These are phyloP conservation scores for Cyanistes caeruleus DNA, from an alignment of 2,113 vertebrate genomes.

Conservation along the genomic window DNA sequence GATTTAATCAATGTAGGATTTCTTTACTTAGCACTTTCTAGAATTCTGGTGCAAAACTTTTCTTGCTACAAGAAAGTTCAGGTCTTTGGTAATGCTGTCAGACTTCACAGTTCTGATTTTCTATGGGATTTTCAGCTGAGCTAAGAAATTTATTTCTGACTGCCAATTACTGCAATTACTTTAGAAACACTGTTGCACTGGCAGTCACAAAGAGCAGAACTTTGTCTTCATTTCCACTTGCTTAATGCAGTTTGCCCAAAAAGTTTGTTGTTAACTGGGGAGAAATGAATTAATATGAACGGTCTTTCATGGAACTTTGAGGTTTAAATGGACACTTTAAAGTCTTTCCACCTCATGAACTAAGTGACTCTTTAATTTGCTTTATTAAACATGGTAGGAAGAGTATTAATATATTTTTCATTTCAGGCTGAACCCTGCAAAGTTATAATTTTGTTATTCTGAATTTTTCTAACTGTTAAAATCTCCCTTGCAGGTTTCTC, in stretches of 20 bases:
- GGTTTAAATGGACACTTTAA: not conserved
- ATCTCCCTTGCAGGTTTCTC: slow-evolving; percentile 57
- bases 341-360: not conserved
- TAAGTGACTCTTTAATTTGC: not conserved
- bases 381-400: not conserved
- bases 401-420: not conserved
- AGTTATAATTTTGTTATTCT: not conserved
- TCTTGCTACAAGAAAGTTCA: not conserved
- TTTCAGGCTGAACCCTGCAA: not conserved
- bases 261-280: not conserved
- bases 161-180: not conserved
- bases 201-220: not conserved
- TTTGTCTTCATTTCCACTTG: not conserved
- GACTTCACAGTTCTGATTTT: not conserved
- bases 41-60: not conserved
- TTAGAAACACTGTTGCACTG: not conserved
- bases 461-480: not conserved
- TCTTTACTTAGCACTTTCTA: not conserved
- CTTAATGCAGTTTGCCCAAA: accelerated
- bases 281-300: not conserved
- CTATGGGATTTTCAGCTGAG: not conserved
- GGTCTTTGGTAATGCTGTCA: not conserved
- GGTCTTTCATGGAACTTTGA: not conserved
- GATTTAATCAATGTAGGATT: not conserved
- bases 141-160: not conserved